Evolutionary conservation across 2,797 vertebrate genomes (phyloP).

Genomic region (Mustela erminea): DNA sequence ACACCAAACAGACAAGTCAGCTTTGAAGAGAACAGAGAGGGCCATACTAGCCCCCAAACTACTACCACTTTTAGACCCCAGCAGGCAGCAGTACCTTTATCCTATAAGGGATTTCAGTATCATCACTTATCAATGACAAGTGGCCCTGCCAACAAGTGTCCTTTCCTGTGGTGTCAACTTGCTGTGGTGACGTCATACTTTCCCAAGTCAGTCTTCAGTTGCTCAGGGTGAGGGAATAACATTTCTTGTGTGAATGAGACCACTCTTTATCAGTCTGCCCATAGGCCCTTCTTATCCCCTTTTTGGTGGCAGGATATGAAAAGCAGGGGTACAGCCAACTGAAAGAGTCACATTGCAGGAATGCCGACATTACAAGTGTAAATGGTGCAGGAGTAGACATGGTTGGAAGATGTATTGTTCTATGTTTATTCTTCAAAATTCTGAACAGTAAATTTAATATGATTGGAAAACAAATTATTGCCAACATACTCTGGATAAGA

Average conservation of each 20-base stretch:
- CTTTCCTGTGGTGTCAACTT: background rate
- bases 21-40: background rate
- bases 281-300: background rate
- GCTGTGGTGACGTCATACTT: background rate
- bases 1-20: background rate
- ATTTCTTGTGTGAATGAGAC: background rate
- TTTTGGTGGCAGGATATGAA: background rate
- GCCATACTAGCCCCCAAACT: background rate
- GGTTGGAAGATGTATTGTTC: background rate
- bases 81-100: background rate
- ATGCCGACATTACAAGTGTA: background rate
- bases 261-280: background rate
- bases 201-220: background rate
- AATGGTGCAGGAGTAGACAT: background rate
- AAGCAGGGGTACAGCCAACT: background rate
- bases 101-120: background rate
- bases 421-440: background rate
- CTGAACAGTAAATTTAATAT: background rate
- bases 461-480: conserved; percentile 9
- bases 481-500: background rate
- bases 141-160: background rate
- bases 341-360: background rate
- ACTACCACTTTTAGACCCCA: background rate
- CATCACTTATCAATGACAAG: background rate
- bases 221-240: background rate